Conservation (phyloP, 2,113 vertebrate species). For the Pipra filicauda region DNA sequence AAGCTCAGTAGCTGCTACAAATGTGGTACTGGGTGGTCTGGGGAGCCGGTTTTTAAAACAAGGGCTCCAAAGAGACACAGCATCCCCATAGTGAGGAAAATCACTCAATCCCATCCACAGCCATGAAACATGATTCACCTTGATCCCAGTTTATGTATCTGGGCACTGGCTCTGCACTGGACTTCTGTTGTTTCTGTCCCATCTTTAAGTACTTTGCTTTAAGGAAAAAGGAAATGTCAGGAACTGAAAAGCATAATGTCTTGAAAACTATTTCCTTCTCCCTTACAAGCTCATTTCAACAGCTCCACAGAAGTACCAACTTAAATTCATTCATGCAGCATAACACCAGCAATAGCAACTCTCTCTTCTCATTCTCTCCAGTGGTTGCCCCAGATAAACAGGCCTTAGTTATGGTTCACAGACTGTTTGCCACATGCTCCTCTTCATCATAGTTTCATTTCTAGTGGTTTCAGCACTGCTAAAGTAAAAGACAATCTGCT, state of each 20-base stretch:
- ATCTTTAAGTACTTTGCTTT: background rate
- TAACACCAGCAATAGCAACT: background rate
- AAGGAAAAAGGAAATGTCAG: background rate
- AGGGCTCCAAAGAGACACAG: background rate
- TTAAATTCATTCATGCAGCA: background rate
- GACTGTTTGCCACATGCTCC: background rate
- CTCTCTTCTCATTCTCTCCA: background rate
- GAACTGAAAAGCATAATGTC: background rate
- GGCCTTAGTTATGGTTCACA: slow-evolving; percentile 30
- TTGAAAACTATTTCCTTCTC: background rate
- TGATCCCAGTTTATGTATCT: background rate
- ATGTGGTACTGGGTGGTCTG: background rate
- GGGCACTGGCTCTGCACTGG: background rate
- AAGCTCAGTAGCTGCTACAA: background rate
- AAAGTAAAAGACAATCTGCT: slow-evolving; percentile 37
- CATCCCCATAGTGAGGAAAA: background rate
- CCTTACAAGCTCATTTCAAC: background rate
- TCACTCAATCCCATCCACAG: background rate
- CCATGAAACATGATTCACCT: background rate
- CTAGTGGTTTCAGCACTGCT: slow-evolving; percentile 7
- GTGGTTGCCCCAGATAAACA: slow-evolving; percentile 6
- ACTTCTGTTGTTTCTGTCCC: background rate
- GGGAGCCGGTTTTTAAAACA: background rate
- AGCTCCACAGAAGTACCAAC: background rate
- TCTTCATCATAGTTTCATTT: slow-evolving; percentile 31